These are phyloP conservation scores for Anolis sagrei DNA, from an alignment of 2,113 vertebrate genomes.

Conservation along the genomic window DNA sequence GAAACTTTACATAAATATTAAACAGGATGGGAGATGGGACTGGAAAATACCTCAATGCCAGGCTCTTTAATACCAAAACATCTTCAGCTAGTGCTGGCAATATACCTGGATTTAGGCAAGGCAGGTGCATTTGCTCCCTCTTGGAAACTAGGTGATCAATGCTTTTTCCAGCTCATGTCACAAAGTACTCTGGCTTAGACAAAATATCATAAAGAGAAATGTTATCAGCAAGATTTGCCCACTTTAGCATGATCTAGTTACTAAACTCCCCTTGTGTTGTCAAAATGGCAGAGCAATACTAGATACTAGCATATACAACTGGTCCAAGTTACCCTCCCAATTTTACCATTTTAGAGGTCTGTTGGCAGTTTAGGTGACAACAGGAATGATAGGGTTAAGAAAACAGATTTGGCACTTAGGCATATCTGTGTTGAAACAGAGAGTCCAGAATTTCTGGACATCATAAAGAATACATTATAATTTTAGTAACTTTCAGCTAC, in stretches of 20 bases:
- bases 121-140: not conserved
- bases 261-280: too few relatives aligned
- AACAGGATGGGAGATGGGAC: too few relatives aligned
- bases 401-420: conserved; percentile 76
- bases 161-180: not conserved
- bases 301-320: not conserved
- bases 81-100: not conserved
- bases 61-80: not conserved
- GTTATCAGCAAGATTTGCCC: conserved; percentile 36
- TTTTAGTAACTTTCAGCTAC: conserved; percentile 82
- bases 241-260: not conserved
- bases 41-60: too few relatives aligned
- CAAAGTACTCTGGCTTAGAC: conserved; percentile 26
- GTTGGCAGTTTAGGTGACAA: conserved; percentile 52
- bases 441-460: conserved; percentile 82
- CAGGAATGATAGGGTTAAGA: conserved; percentile 74
- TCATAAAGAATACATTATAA: conserved; percentile 84
- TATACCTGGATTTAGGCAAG: not conserved
- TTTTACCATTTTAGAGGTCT: not conserved
- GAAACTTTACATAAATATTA: too few relatives aligned
- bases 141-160: not conserved
- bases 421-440: conserved; percentile 77
- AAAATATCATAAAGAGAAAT: conserved; percentile 50
- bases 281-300: not conserved
- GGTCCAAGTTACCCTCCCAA: not conserved